Percentiles rank a stretch among this genome's conserved stretches.
Evolutionary conservation across 2,113 vertebrate genomes (phyloP).

Genomic region (Tachysurus fulvidraco): DNA sequence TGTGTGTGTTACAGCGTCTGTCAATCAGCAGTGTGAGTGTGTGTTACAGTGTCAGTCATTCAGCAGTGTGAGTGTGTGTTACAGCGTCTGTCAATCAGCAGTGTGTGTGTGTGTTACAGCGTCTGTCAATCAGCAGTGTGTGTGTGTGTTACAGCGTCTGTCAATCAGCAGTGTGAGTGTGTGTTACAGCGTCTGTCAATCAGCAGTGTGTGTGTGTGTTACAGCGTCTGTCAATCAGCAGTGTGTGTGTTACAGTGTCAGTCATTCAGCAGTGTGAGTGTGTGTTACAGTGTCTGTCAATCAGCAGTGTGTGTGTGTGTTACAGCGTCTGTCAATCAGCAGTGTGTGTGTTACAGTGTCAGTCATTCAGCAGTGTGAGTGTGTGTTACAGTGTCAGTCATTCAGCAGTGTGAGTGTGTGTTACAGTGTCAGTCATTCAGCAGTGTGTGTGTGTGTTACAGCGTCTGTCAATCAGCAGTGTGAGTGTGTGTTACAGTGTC

Average conservation of each 20-base stretch:
- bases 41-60: constrained; percentile 58
- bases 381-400: constrained; percentile 58
- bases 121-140: constrained; percentile 59
- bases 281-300: constrained; percentile 58
- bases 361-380: constrained; percentile 29
- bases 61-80: no score
- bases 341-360: constrained; percentile 57
- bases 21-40: neutral
- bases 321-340: no score
- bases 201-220: neutral
- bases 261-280: constrained; percentile 19
- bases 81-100: no score
- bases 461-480: no score
- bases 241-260: constrained; percentile 57
- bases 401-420: neutral
- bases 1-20: no score
- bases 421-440: constrained; percentile 58
- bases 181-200: constrained; percentile 58
- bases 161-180: neutral
- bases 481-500: constrained; percentile 54
- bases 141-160: constrained; percentile 58
- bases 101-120: neutral
- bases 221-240: no score
- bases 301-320: neutral
- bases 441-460: no score